Percentiles rank a stretch among this genome's conserved stretches.
Conservation (phyloP, 1,140 invertebrate genomes). For the Ips typographus region DNA sequence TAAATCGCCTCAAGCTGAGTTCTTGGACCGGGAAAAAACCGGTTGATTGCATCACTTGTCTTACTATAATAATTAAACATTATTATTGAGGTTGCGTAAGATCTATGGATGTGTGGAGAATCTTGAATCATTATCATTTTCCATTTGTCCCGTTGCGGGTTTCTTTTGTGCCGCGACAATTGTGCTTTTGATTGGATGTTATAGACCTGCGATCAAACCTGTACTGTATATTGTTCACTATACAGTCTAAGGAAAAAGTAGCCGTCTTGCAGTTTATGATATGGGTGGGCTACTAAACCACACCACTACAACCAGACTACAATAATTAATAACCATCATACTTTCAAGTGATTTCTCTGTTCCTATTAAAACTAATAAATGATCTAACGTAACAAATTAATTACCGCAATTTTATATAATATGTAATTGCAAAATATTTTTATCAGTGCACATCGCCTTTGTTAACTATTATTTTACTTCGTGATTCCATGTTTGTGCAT, state of each 20-base stretch:
- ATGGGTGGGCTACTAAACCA: too few species aligned
- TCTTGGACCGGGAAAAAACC: conserved; percentile 27
- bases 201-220: conserved; percentile 5
- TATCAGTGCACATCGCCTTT: conserved; percentile 26
- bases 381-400: conserved; percentile 10
- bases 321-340: conserved; percentile 12
- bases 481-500: conserved; percentile 26
- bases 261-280: too few species aligned
- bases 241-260: too few species aligned
- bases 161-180: conserved; percentile 28
- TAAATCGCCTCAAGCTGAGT: conserved; percentile 18
- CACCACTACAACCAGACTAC: not conserved
- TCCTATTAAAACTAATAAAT: conserved; percentile 9
- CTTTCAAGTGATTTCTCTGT: conserved; percentile 12
- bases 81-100: conserved; percentile 38
- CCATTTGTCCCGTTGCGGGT: conserved; percentile 31
- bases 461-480: conserved; percentile 5
- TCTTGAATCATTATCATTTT: conserved; percentile 35
- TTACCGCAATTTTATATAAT: conserved; percentile 7
- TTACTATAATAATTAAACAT: conserved; percentile 37
- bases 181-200: conserved; percentile 24
- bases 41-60: conserved; percentile 38
- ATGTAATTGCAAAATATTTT: conserved; percentile 24
- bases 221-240: too few species aligned
- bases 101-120: conserved; percentile 31